A percentile compares a stretch with the other conserved stretches of the same genome.
These are phyloP conservation scores for Stomatorhinus ivindoensis DNA, from an alignment of 2,113 vertebrate species.

Conservation along the genomic window DNA sequence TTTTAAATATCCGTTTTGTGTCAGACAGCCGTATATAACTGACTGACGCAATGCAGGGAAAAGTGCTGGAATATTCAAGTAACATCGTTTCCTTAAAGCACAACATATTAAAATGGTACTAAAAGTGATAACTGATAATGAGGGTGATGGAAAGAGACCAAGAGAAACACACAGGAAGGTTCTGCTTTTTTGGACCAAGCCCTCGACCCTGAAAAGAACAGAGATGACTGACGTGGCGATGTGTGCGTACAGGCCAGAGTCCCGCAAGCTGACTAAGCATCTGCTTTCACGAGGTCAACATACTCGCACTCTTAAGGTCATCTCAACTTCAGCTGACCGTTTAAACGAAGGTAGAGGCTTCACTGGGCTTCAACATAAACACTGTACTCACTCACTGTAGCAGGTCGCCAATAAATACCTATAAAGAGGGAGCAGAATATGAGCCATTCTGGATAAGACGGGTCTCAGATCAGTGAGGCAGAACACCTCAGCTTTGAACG, in stretches of 20 bases:
- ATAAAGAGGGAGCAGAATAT: background rate
- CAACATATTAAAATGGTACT: slow-evolving; percentile 10
- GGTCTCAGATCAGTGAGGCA: background rate
- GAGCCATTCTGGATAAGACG: background rate
- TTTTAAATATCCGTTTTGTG: background rate
- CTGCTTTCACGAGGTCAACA: background rate
- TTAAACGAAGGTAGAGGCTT: background rate
- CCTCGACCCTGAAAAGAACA: background rate
- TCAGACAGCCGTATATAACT: background rate
- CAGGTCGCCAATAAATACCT: background rate
- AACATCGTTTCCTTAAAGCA: slow-evolving; percentile 19
- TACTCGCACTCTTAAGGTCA: background rate
- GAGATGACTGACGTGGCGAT: background rate
- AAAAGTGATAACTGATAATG: background rate
- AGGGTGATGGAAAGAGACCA: background rate
- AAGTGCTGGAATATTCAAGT: slow-evolving; percentile 31
- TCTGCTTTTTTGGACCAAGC: background rate
- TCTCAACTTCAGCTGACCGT: background rate
- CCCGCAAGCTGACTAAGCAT: background rate
- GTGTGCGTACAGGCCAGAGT: background rate
- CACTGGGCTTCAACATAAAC: background rate
- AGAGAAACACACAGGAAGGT: background rate
- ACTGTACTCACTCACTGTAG: background rate
- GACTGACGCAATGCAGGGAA: background rate
- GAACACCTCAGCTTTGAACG: background rate